A percentile compares a stretch with the other conserved stretches of the same genome.
These are phyloP conservation scores for Sepioteuthis lessoniana DNA, from an alignment of 2,888 invertebrate genomes.

Conservation along the genomic window DNA sequence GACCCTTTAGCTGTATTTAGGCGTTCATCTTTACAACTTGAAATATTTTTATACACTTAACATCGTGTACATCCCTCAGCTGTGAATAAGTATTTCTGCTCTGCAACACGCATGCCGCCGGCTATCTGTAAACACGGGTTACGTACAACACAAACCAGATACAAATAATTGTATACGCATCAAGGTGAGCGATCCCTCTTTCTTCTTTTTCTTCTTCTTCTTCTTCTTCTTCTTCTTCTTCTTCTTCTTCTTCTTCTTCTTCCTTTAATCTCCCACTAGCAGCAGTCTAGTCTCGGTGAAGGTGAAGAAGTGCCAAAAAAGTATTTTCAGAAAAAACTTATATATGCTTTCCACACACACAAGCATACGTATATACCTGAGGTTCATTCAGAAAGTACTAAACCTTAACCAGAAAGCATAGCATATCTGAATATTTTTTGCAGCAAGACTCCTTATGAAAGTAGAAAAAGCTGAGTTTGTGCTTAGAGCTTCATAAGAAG, in stretches of 20 bases:
- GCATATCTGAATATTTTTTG: too few relatives aligned
- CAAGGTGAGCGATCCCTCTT: not conserved
- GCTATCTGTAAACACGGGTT: not conserved
- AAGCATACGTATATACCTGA: too few relatives aligned
- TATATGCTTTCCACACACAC: not conserved
- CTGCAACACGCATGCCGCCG: constrained; percentile 33
- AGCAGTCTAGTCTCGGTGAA: not conserved
- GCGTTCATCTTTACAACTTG: not conserved
- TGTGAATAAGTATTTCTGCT: not conserved
- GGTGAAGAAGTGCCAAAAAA: not conserved
- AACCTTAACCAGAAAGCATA: too few relatives aligned
- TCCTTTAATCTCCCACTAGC: not conserved
- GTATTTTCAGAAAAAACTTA: not conserved
- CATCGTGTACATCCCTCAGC: not conserved
- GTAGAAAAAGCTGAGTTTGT: too few relatives aligned
- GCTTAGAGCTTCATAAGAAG: too few relatives aligned
- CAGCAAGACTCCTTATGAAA: too few relatives aligned
- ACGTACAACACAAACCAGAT: constrained; percentile 2
- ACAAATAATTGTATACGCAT: not conserved
- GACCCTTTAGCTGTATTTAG: not conserved
- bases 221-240: too few relatives aligned
- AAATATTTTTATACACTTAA: not conserved
- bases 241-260: too few relatives aligned
- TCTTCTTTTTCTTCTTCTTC: too few relatives aligned
- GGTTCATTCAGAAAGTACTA: too few relatives aligned